Conservation (phyloP, 2,888 invertebrate species). For the Ectemnius cavifrons region DNA sequence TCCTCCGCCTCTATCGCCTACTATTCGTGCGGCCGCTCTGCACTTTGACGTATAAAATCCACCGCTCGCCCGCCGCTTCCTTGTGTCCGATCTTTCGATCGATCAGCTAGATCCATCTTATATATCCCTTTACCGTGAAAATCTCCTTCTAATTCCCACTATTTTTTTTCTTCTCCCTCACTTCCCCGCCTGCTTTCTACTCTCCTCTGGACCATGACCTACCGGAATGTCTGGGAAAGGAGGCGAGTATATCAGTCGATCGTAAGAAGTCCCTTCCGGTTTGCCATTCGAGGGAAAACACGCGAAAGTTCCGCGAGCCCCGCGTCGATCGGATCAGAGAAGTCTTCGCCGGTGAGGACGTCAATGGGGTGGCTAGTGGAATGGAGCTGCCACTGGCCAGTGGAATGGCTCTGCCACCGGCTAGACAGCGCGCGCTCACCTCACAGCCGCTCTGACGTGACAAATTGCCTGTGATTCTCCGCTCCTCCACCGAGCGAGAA, state of each 20-base stretch:
- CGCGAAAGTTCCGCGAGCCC: neutral
- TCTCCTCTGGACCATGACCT: slow-evolving; percentile 52
- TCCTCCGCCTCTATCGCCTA: slow-evolving; percentile 29
- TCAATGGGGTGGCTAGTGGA: slow-evolving; percentile 7
- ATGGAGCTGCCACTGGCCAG: slow-evolving; percentile 3
- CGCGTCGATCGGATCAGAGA: neutral
- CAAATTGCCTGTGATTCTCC: neutral
- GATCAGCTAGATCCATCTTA: slow-evolving; percentile 55
- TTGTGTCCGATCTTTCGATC: slow-evolving; percentile 45
- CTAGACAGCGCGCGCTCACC: neutral
- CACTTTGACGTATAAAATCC: slow-evolving; percentile 48
- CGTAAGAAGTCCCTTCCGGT: slow-evolving; percentile 47
- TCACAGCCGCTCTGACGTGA: slow-evolving; percentile 2
- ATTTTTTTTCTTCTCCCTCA: too few species aligned
- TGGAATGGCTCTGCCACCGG: neutral
- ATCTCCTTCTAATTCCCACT: too few species aligned
- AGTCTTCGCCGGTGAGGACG: neutral
- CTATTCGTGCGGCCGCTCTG: slow-evolving; percentile 28
- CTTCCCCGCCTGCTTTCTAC: too few species aligned
- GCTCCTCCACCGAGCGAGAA: neutral
- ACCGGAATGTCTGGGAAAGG: slow-evolving; percentile 60
- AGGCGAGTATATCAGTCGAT: slow-evolving; percentile 38
- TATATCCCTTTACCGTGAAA: slow-evolving; percentile 12
- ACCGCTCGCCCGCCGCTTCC: slow-evolving; percentile 14
- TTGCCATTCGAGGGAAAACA: slow-evolving; percentile 19